Conservation (phyloP, 1,140 invertebrate species). For the Sycobia sp. region DNA sequence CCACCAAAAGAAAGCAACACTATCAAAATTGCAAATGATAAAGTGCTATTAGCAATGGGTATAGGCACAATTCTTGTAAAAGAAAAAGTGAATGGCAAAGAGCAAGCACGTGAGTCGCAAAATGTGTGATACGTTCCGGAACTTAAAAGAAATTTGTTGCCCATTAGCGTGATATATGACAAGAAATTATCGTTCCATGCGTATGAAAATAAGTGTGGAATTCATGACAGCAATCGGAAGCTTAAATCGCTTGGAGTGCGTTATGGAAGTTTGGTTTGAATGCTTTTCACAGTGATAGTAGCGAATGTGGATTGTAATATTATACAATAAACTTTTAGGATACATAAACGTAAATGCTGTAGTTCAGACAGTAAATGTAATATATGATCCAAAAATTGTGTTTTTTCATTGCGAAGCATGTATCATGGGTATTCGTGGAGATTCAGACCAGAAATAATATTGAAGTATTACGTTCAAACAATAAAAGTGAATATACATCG, state of each 20-base stretch:
- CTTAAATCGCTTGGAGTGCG: background rate
- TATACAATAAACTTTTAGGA: constrained; percentile 13
- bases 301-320: background rate
- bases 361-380: background rate
- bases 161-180: constrained; percentile 12
- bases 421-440: background rate
- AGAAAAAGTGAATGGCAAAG: no score
- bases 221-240: background rate
- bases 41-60: background rate
- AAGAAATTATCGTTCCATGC: constrained; percentile 8
- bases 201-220: background rate
- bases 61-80: no score
- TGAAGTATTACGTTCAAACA: no score
- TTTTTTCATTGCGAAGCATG: background rate
- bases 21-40: background rate
- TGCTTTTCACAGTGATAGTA: constrained; percentile 16
- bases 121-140: constrained; percentile 26
- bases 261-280: constrained; percentile 13
- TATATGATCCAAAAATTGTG: no score
- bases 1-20: background rate
- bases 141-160: constrained; percentile 29
- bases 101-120: constrained; percentile 13
- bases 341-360: background rate
- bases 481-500: constrained; percentile 20
- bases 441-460: no score